Percentiles rank a stretch among this genome's conserved stretches.
These are phyloP conservation scores for Caradrina kadenii DNA, from an alignment of 2,888 invertebrate genomes.

Conservation along the genomic window DNA sequence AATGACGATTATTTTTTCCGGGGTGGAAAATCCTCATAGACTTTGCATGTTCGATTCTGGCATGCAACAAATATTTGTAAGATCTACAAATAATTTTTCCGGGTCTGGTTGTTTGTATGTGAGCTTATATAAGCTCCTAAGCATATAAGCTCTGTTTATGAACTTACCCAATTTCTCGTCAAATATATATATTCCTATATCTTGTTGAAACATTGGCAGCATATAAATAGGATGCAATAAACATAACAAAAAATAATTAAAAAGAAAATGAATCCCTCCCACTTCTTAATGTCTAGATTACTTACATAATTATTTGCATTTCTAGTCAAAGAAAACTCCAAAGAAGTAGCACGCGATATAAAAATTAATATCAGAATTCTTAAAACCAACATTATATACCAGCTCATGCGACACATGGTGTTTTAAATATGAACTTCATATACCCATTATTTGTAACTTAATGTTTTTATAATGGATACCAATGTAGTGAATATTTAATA, in stretches of 20 bases:
- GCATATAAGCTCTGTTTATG: too few species aligned
- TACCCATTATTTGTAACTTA: conserved; percentile 42
- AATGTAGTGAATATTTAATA: conserved; percentile 49
- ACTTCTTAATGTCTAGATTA: conserved; percentile 10
- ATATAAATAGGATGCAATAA: too few species aligned
- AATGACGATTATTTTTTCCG: too few species aligned
- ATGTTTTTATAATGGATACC: conserved; percentile 54
- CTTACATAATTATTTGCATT: conserved; percentile 71
- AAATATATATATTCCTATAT: too few species aligned
- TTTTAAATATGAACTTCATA: conserved; percentile 46
- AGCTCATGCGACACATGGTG: conserved; percentile 16
- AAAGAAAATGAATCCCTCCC: neutral
- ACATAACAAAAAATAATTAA: neutral
- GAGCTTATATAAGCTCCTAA: too few species aligned
- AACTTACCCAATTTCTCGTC: too few species aligned
- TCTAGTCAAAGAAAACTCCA: conserved; percentile 60
- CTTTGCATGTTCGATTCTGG: too few species aligned
- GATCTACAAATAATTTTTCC: too few species aligned
- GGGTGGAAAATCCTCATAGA: too few species aligned
- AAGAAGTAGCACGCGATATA: conserved; percentile 31
- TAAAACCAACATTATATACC: conserved; percentile 53
- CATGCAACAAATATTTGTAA: too few species aligned
- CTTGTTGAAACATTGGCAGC: too few species aligned
- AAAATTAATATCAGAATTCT: conserved; percentile 53
- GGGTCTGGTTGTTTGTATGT: too few species aligned